phyloP scores from a whole-genome alignment of 2,113 vertebrate species.

The human region GRCh38 chr6:40925001-40925500 shows the following conservation, averaged over 20 bases:
- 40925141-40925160: not conserved
- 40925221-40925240: not conserved
- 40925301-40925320: slow-evolving; percentile 31
- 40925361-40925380: slow-evolving; percentile 27
- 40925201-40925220: not conserved
- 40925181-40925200: not conserved
- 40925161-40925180: not conserved
- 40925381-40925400: not conserved
- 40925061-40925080: not conserved
- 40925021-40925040: not conserved
- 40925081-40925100: accelerated
- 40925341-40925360: accelerated
- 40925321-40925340: slow-evolving; percentile 24
- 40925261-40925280: not conserved
- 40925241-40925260: not conserved
- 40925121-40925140: accelerated
- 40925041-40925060: not conserved
- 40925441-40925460: not conserved
- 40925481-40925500: not conserved
- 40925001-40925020: not conserved
- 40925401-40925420: not conserved
- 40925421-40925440: not conserved
- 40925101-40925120: accelerated
- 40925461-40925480: not conserved
- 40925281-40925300: not conserved